A percentile compares a stretch with the other conserved stretches of the same genome.
Conservation (phyloP, 2,113 vertebrate species). For the Agapornis roseicollis region DNA sequence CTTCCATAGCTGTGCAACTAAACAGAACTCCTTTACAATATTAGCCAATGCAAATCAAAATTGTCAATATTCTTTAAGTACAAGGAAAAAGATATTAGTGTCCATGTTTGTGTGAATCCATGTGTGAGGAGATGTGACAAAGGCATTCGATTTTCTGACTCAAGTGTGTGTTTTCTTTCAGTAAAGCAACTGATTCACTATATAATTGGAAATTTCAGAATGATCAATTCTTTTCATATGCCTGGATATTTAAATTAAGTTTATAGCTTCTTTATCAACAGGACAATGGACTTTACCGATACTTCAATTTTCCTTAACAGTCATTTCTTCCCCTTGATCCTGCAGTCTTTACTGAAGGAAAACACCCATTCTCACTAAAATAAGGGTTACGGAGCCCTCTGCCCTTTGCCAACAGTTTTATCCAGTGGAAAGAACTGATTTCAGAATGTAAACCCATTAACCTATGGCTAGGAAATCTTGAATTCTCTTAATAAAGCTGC, state of each 20-base stretch:
- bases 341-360: neutral
- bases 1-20: neutral
- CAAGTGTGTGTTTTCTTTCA: neutral
- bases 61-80: neutral
- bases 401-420: neutral
- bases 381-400: neutral
- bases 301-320: neutral
- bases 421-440: neutral
- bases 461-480: neutral
- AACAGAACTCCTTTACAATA: neutral
- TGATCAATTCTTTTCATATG: neutral
- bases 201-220: neutral
- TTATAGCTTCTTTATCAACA: neutral
- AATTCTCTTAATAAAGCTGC: neutral
- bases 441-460: neutral
- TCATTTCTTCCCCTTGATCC: neutral
- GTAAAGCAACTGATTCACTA: neutral
- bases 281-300: neutral
- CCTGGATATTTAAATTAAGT: neutral
- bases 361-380: neutral
- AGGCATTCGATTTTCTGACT: constrained; percentile 3
- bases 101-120: neutral
- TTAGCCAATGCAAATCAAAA: constrained; percentile 18
- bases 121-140: neutral
- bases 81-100: neutral